Conservation (phyloP, 1,140 invertebrate species). For the Zaprionus africanus region DNA sequence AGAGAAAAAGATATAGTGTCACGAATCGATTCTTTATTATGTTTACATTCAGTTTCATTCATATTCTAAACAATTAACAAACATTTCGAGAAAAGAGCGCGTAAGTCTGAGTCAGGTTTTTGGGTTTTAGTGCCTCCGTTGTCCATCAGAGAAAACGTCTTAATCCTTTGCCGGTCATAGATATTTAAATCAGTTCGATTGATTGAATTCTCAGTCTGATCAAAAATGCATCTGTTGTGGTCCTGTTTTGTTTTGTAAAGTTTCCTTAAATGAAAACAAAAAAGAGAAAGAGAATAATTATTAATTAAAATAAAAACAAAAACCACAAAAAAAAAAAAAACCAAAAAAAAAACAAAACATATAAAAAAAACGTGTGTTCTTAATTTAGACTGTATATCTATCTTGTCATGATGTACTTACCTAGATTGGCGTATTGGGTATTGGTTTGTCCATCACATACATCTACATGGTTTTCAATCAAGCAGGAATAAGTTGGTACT, state of each 20-base stretch:
- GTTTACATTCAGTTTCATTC: conserved; percentile 26
- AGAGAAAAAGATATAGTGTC: conserved; percentile 6
- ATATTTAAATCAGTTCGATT: conserved; percentile 71
- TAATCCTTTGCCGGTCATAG: conserved; percentile 70
- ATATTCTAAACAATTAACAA: conserved; percentile 10
- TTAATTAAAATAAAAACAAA: conserved; percentile 80
- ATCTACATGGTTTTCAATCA: too few relatives aligned
- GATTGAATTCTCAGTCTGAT: conserved; percentile 62
- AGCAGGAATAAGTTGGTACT: too few relatives aligned
- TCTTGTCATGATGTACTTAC: not conserved
- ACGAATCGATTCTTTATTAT: conserved; percentile 23
- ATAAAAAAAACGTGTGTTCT: conserved; percentile 50
- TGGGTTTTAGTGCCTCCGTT: conserved; percentile 79
- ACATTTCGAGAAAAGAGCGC: conserved; percentile 24
- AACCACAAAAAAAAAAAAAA: conserved; percentile 54
- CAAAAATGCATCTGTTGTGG: conserved; percentile 79
- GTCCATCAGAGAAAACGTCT: conserved; percentile 66
- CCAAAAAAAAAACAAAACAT: conserved; percentile 75
- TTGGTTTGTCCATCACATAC: not conserved
- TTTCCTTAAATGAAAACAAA: conserved; percentile 79
- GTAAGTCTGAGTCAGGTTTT: conserved; percentile 56
- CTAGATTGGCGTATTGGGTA: not conserved
- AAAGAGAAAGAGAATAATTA: conserved; percentile 71
- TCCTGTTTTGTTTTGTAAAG: conserved; percentile 84
- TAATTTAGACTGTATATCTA: not conserved